Evolutionary conservation across 1,140 invertebrate genomes (phyloP), one percentile per base, ranked within the genome.

Genomic region (Berghia stephanieae): DNA sequence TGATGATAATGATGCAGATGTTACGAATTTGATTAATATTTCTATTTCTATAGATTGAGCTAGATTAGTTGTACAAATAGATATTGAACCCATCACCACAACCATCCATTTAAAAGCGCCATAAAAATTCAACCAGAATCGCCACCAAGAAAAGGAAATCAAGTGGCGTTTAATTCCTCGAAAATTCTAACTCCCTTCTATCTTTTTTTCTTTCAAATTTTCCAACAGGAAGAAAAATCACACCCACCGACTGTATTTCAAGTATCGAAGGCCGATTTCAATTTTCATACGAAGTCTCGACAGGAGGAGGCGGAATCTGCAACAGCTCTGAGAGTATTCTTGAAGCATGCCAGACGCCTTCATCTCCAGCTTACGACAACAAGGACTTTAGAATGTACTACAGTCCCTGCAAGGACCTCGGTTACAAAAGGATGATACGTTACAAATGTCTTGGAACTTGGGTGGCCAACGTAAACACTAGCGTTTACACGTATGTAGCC

Each of bases 381-480:
- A 43, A 43, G 40, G 49, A 70, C 24, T 67, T 71, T n/a, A 3
- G 40, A 10, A 70, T 68, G 75, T 31, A 55, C n/a, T 70, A 57
- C 24, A 57, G 49, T 55, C 44, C 49, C 2, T 10, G 38, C n/a
- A 1, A 38, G 43, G 40, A 76, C 38, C 24, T 31, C 36, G 46
- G 72, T 21, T 75, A 63, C 57, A 57, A 31, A 24, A 4, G 34
- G n/a, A 31, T 18, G 5, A 66, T 68, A 34, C 60, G 72, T 10
- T 75, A 43, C 55, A 75, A 75, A 43, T 76, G 74, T 67, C 46
- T 76, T 60, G 74, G 60, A 0, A 68, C 42, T 4, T 76, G 74
- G 74, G 34, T 52, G 6, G 42, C 74, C 6, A n/a, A 24, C 6
- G 43, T 75, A 40, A 57, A 75, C 72, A 63, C 31, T 13, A 60